Evolutionary conservation across 2,888 invertebrate genomes (phyloP).

Genomic region (Netelia inedita): DNA sequence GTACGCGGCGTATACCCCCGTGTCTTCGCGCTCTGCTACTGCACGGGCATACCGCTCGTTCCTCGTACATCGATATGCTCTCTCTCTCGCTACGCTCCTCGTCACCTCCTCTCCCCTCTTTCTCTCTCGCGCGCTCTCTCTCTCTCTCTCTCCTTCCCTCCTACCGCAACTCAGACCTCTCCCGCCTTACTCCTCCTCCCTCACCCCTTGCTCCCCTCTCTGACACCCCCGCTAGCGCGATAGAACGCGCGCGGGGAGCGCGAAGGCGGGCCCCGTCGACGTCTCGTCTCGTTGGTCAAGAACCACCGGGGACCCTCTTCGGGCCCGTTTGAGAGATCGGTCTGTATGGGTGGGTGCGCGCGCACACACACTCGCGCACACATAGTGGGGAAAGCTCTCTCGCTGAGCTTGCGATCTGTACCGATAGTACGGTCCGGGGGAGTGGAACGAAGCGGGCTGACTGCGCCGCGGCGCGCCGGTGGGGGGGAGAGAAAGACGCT

Average conservation of each 20-base stretch:
- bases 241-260: conserved; percentile 67
- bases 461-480: conserved; percentile 51
- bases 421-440: conserved; percentile 1
- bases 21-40: conserved; percentile 1
- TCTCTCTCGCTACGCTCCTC: conserved; percentile 17
- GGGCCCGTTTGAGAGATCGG: conserved; percentile 40
- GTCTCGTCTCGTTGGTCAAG: conserved; percentile 14
- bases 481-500: conserved; percentile 68
- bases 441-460: conserved; percentile 41
- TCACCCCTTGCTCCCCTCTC: conserved; percentile 17
- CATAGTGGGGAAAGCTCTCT: conserved; percentile 63
- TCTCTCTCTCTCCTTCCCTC: conserved; percentile 49
- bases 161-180: not conserved
- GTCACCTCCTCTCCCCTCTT: conserved; percentile 61
- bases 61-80: conserved; percentile 7
- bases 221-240: conserved; percentile 53
- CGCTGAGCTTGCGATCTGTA: conserved; percentile 27
- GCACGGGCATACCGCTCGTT: not conserved
- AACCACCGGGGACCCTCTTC: not conserved
- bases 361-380: conserved; percentile 43
- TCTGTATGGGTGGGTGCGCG: too few relatives aligned
- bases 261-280: conserved; percentile 77
- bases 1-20: not conserved
- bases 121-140: too few relatives aligned
- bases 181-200: conserved; percentile 8